A percentile compares a stretch with the other conserved stretches of the same genome.
These are phyloP conservation scores for Hyalella azteca DNA, from an alignment of 2,888 invertebrate genomes.

Conservation along the genomic window DNA sequence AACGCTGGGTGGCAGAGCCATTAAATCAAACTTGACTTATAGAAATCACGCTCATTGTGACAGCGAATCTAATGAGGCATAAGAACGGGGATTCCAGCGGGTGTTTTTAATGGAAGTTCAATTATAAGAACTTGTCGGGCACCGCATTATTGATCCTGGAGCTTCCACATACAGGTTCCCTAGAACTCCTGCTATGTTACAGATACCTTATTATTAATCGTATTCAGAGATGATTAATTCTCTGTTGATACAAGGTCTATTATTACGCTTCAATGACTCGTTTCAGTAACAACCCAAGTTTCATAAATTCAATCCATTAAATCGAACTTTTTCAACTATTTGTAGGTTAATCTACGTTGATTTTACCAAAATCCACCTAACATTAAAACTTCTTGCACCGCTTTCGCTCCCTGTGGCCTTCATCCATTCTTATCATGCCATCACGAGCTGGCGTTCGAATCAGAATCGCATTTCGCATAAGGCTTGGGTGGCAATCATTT, in stretches of 20 bases:
- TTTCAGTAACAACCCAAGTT: no score
- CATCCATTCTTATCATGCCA: slow-evolving; percentile 10
- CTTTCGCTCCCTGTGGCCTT: no score
- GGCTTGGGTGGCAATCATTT: not conserved
- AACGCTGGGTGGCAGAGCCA: not conserved
- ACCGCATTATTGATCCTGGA: not conserved
- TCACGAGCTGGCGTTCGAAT: not conserved
- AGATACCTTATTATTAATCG: slow-evolving; percentile 17
- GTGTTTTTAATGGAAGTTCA: slow-evolving; percentile 32
- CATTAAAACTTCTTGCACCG: no score
- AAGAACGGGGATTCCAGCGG: slow-evolving; percentile 4
- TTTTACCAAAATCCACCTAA: no score
- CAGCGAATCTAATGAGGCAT: slow-evolving; percentile 28
- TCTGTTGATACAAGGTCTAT: not conserved
- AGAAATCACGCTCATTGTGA: slow-evolving; percentile 28
- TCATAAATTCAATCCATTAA: no score
- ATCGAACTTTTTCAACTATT: no score
- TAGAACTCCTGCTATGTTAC: slow-evolving; percentile 26
- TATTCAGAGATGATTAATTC: not conserved
- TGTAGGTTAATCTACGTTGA: no score
- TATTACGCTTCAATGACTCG: no score
- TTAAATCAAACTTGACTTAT: slow-evolving; percentile 25
- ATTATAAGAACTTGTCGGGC: slow-evolving; percentile 16
- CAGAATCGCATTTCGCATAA: not conserved
- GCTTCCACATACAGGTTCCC: not conserved